Evolutionary conservation across 2,888 invertebrate species (phyloP).

Genomic region (Therioaphis trifolii): DNA sequence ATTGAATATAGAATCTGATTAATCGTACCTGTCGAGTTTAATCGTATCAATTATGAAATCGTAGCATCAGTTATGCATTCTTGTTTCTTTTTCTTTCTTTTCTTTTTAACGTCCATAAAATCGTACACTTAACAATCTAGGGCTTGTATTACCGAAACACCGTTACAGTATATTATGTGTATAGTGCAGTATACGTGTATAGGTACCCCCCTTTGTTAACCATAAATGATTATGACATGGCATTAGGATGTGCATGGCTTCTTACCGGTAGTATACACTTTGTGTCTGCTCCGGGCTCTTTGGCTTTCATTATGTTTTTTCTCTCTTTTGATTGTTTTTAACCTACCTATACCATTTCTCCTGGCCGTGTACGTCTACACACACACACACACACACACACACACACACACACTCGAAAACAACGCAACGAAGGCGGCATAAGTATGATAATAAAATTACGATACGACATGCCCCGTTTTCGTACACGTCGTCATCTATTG

Average conservation of each 20-base stretch:
- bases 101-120: background rate
- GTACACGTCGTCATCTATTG: background rate
- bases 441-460: constrained; percentile 10
- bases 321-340: constrained; percentile 43
- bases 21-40: background rate
- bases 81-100: background rate
- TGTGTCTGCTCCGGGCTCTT: constrained; percentile 35
- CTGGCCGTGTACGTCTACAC: background rate
- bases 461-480: background rate
- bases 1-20: too few relatives aligned
- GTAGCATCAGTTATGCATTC: background rate
- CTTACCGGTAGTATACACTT: constrained; percentile 4
- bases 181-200: constrained; percentile 13
- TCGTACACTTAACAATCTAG: background rate
- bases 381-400: background rate
- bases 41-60: constrained; percentile 1
- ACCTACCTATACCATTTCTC: background rate
- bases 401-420: background rate
- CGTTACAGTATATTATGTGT: background rate
- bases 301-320: constrained; percentile 9
- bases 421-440: too few relatives aligned
- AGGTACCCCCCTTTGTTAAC: constrained; percentile 37
- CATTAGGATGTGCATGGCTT: constrained; percentile 52
- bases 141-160: constrained; percentile 10
- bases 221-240: constrained; percentile 54